phyloP scores from a whole-genome alignment of 2,888 invertebrate genomes.

The Cataglyphis altisquamis region DNA sequence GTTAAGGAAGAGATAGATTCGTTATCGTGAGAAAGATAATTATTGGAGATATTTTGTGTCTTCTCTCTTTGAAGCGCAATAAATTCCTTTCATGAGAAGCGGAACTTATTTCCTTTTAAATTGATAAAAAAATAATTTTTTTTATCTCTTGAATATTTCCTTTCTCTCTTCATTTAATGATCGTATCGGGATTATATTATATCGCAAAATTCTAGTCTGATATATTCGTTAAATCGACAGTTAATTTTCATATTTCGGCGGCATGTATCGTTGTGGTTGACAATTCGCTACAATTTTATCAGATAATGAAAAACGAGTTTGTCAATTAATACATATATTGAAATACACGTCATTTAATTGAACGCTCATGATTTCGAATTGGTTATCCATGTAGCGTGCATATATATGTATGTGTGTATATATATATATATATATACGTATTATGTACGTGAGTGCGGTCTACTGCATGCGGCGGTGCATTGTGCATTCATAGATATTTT shows the following conservation, averaged over 20 bases:
- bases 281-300: slow-evolving; percentile 28
- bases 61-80: neutral
- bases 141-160: neutral
- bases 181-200: neutral
- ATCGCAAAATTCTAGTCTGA: neutral
- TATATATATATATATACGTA: neutral
- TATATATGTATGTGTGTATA: neutral
- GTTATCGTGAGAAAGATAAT: slow-evolving; percentile 1
- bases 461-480: slow-evolving; percentile 51
- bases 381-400: neutral
- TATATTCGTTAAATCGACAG: neutral
- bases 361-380: slow-evolving; percentile 10
- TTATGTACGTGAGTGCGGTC: slow-evolving; percentile 27
- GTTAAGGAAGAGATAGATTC: neutral
- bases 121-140: neutral
- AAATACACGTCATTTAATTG: slow-evolving; percentile 12
- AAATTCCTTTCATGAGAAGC: neutral
- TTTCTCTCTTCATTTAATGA: neutral
- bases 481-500: slow-evolving; percentile 22
- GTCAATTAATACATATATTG: neutral
- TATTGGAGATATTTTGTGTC: neutral
- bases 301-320: neutral
- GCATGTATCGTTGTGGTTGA: neutral
- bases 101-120: neutral
- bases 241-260: slow-evolving; percentile 15